These are phyloP conservation scores for Drosophila vallismaia DNA, from an alignment of 2,888 invertebrate genomes.

Conservation along the genomic window DNA sequence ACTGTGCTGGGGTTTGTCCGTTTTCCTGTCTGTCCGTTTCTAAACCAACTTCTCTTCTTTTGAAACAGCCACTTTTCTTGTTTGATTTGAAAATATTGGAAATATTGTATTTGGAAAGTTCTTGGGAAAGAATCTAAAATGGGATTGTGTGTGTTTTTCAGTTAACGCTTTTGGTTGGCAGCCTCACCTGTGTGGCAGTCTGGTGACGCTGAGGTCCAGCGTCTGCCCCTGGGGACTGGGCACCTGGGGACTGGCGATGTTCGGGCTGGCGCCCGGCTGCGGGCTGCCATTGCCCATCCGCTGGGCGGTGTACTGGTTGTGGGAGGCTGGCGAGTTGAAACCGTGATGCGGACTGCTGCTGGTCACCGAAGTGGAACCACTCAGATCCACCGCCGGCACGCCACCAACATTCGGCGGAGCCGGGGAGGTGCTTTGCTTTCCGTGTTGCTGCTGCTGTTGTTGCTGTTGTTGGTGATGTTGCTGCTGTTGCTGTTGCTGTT, in stretches of 20 bases:
- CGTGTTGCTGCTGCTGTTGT: conserved; percentile 78
- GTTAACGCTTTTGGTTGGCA: neutral
- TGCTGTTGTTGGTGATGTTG: conserved; percentile 74
- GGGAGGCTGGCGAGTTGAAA: conserved; percentile 83
- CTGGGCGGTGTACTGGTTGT: conserved; percentile 84
- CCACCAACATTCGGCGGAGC: conserved; percentile 84
- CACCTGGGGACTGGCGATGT: conserved; percentile 94
- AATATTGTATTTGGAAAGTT: neutral
- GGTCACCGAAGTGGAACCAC: conserved; percentile 91
- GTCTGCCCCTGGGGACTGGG: conserved; percentile 96
- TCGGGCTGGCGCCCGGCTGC: conserved; percentile 93
- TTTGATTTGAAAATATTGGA: neutral
- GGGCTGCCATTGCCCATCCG: conserved; percentile 87
- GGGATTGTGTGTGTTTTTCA: neutral
- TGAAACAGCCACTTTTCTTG: neutral
- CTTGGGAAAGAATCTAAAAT: too few relatives aligned
- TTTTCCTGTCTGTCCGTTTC: neutral
- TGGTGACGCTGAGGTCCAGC: conserved; percentile 93
- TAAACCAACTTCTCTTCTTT: neutral
- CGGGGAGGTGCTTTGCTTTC: conserved; percentile 85
- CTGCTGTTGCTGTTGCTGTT: conserved; percentile 66
- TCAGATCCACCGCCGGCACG: conserved; percentile 92
- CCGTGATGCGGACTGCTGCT: conserved; percentile 91
- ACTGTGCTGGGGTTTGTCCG: neutral
- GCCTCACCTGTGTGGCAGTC: conserved; percentile 92